These are phyloP conservation scores for Tarsius wallacei DNA, from an alignment of 2,797 vertebrate species.

Conservation along the genomic window DNA sequence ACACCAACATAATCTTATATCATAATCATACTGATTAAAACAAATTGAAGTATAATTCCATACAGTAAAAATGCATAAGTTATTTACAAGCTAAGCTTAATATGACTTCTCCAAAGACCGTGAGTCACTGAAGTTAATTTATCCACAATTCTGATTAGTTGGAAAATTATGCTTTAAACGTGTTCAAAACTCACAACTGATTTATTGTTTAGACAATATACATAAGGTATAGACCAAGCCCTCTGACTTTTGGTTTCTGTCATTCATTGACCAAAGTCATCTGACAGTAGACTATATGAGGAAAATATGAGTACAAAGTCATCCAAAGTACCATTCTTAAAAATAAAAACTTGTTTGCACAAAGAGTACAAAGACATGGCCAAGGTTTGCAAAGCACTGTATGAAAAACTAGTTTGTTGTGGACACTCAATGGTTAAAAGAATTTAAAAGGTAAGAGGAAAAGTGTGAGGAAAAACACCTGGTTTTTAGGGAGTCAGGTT, in stretches of 20 bases:
- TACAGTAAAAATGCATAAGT: background rate
- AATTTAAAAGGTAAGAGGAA: background rate
- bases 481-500: background rate
- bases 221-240: background rate
- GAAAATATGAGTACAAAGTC: background rate
- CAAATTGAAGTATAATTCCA: background rate
- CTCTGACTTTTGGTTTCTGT: background rate
- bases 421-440: background rate
- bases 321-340: too few relatives aligned
- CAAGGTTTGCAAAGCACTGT: background rate
- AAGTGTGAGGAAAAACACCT: background rate
- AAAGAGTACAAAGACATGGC: too few relatives aligned
- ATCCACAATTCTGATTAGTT: background rate
- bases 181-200: background rate
- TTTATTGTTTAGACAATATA: background rate
- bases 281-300: background rate
- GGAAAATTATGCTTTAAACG: background rate
- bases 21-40: constrained; percentile 17
- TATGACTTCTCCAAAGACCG: background rate
- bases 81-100: background rate
- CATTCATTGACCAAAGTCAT: background rate
- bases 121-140: background rate
- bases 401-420: too few relatives aligned
- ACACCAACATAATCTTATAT: constrained; percentile 18
- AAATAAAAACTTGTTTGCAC: too few relatives aligned